Evolutionary conservation across 2,888 invertebrate genomes (phyloP), one percentile per base, ranked within the genome.

Genomic region (Perizoma affinitatum): DNA sequence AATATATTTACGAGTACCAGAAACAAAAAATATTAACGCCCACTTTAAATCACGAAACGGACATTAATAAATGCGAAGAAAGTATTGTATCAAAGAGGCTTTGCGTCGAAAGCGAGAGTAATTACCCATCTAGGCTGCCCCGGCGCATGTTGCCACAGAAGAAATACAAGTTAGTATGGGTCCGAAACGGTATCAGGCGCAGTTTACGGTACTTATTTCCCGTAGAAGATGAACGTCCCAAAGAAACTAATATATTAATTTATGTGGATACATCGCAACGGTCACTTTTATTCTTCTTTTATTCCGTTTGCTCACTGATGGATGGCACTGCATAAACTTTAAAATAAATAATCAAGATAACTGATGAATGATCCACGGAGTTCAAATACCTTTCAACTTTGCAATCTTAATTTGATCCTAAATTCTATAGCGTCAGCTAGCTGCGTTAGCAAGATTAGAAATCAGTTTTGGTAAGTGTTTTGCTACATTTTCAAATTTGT

Each of bases 91-190:
- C 75, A 78, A 80, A 82, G 81, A 82, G 78, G 76, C 80, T 78
- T 78, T 74, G 66, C 75, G 80, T 82, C 73, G 90, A 91, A 89
- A 91, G 88, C 82, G 87, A 90, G 86, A 90, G 90, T 87, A 82
- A 83, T 82, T 74, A 78, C 54, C 52, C 63, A 54, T 61, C 63
- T 65, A 63, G 53, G 59, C 59, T 61, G 66, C 63, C 65, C 66
- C 43, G 60, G 66, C 65, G 69, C 68, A 59, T 44, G 38, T 5
- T 38, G 53, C n/a, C 57, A 49, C 48, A 48, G 53, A 56, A 33
- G 10, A 10, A 9, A 9, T 38, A 35, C 47, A 33, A 51, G 57
- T 50, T 42, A 6, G n/a, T 38, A 52, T 8, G 6, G 35, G n/a
- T 44, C 9, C 42, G 50, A 58, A 60, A 67, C 66, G 66, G 71